A percentile compares a stretch with the other conserved stretches of the same genome.
Evolutionary conservation across 2,113 vertebrate species (phyloP).

Genomic region (Amia ocellicauda): DNA sequence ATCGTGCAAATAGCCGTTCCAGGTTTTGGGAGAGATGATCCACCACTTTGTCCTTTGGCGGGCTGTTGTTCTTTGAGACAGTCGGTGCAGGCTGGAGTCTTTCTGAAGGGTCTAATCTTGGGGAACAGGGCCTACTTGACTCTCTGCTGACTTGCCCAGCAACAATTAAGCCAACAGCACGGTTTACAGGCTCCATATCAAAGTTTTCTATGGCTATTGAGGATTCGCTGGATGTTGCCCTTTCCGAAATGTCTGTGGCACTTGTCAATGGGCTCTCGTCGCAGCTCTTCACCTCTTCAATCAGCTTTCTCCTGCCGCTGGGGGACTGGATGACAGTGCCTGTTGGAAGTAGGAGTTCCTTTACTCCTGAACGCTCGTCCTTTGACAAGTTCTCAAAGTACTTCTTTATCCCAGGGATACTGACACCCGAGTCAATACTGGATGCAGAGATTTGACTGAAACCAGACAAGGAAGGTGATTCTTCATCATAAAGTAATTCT

Average conservation of each 20-base stretch:
- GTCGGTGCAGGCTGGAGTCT: conserved; percentile 39
- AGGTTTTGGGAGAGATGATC: conserved; percentile 67
- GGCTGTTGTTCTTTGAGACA: conserved; percentile 43
- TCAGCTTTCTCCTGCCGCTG: conserved; percentile 65
- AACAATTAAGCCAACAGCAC: conserved; percentile 41
- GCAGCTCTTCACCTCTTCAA: conserved; percentile 75
- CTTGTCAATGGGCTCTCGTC: conserved; percentile 68
- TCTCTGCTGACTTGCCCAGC: conserved; percentile 55
- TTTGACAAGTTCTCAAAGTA: conserved; percentile 62
- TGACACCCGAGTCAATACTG: conserved; percentile 42
- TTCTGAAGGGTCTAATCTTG: conserved; percentile 54
- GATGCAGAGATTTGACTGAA: conserved; percentile 36
- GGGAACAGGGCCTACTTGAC: conserved; percentile 56
- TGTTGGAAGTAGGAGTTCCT: conserved; percentile 74
- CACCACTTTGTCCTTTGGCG: conserved; percentile 54
- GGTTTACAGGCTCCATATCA: conserved; percentile 56
- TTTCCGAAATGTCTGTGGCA: conserved; percentile 68
- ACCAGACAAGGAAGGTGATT: conserved; percentile 28
- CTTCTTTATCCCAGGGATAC: conserved; percentile 62
- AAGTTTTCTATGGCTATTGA: conserved; percentile 57
- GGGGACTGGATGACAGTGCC: conserved; percentile 51
- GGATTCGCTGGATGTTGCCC: conserved; percentile 52
- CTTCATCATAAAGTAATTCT: conserved; percentile 65
- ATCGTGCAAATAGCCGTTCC: conserved; percentile 71
- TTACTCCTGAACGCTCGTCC: conserved; percentile 51